Base-by-base conservation (phyloP, 2,113 vertebrate species). In the Chitala chitala region DNA sequence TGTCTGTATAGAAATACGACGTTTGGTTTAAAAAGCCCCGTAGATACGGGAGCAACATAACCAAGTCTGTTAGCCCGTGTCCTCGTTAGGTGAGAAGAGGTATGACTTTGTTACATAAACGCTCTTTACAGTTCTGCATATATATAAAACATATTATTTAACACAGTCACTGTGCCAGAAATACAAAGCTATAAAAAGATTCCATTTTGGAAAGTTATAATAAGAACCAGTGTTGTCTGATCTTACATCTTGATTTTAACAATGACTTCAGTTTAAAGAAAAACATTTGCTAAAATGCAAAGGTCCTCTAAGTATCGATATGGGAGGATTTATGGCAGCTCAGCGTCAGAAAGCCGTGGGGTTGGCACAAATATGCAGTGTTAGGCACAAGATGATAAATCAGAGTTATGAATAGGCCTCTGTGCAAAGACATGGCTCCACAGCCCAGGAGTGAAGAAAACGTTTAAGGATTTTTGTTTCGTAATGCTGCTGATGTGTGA, bases 401-500 rank as follows among this genome's bases (percentile, higher is more conserved):
- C 58, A 54, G 76, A 50, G 24, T 40, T 33, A 64, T 84, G 80
- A 84, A 80, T 79, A 61, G 79, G 56, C 69, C 75, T 69, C 76
- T 79, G 78, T 82, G 56, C 68, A 38, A 46, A 42, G 46, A 55
- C 55, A 40, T 24, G 61, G 70, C 53, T 73, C 71, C 31, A 4
- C 36, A 13, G 51, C 42, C 58, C 72, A 12, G 54, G 74, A 65
- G 75, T 78, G 76, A 64, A 74, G 78, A 73, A 77, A 79, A 72
- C 58, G 26, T 78, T 74, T n/a, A n/a, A n/a, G n/a, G n/a, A n/a
- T n/a, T 55, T 78, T 48, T 69, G 68, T 68, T 73, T 36, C 48
- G 75, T 76, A 84, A 81, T 59, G 8, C 68, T 72, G 65, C 66
- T 79, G 81, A 83, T 82, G n/a, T n/a, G n/a, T n/a, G n/a, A n/a